Evolutionary conservation across 1,140 invertebrate genomes (phyloP), one percentile per base, ranked within the genome.

Genomic region (Rhyzopertha dominica): DNA sequence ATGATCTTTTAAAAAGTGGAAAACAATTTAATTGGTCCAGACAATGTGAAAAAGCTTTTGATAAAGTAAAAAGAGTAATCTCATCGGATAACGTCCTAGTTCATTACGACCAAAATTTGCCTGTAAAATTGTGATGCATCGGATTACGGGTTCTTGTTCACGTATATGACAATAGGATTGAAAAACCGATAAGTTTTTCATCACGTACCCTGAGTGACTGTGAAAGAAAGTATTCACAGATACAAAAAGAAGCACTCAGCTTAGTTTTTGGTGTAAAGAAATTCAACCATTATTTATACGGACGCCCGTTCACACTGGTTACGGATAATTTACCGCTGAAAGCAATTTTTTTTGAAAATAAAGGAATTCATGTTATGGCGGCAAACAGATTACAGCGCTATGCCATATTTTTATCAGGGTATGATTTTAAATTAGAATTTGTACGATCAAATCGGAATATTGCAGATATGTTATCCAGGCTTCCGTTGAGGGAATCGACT

Each of bases 211-310:
- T 78, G 20, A 58, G 53, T 10, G 28, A 54, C 20, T 52, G 69
- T 4, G 68, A 77, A 51, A 50, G 59, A 51, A 74, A 68, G 38
- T 75, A 78, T 36, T 46, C 65, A 7, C 68, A 72, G 45, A 69
- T 75, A 20, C 71, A 81, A 20, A 74, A 69, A 52, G 75, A 81
- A 62, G 71, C 68, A 5, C 49, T 74, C 10, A 65, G 67, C 1
- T 67, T 79, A 8, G 45, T 77, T 1, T 78, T 62, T 56, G 69
- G 65, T 4, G 62, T 79, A 3, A 65, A 67, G 42, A 72, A 72
- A 54, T 79, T 78, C 56, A 62, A 74, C 22, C 53, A 72, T 23
- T 80, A 72, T 52, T 36, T 81, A 4, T 69, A 62, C 52, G 75
- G 76, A 20, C 45, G 62, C n/a, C 32, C 59, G n/a, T 79, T 79